Evolutionary conservation across 2,797 vertebrate species (phyloP).

Genomic region (Hozukius guyotensis): DNA sequence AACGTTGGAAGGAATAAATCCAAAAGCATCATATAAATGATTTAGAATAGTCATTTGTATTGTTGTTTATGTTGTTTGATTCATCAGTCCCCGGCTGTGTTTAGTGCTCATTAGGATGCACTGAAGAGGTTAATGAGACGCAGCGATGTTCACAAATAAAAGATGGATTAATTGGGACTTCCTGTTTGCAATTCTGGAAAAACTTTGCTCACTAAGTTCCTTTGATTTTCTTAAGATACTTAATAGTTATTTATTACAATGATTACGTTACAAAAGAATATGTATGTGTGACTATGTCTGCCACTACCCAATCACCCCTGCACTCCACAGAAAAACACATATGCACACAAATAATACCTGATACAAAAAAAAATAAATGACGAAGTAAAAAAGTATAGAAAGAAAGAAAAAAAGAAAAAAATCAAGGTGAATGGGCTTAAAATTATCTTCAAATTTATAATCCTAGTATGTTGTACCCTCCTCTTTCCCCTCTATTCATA

Average conservation of each 20-base stretch:
- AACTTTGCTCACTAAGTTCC: background rate
- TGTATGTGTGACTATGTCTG: background rate
- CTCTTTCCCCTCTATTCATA: background rate
- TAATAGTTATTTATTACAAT: background rate
- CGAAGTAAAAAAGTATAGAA: background rate
- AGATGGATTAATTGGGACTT: background rate
- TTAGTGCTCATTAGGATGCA: conserved; percentile 5
- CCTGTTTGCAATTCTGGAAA: background rate
- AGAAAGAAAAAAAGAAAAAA: background rate
- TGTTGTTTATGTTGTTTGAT: background rate
- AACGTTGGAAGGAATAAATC: background rate
- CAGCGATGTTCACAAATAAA: background rate
- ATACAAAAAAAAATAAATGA: no score
- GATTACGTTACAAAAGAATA: background rate
- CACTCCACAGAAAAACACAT: background rate
- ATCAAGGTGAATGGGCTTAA: background rate
- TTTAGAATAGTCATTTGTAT: background rate
- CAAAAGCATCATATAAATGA: background rate
- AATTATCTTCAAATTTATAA: background rate
- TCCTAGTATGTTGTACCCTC: background rate
- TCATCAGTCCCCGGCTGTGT: background rate
- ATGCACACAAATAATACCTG: background rate
- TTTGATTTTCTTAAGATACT: background rate
- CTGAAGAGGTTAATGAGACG: background rate
- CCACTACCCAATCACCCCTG: background rate